Percentiles rank a stretch among this genome's conserved stretches.
phyloP scores from a whole-genome alignment of 2,113 vertebrate species.

The Ptyas mucosa region DNA sequence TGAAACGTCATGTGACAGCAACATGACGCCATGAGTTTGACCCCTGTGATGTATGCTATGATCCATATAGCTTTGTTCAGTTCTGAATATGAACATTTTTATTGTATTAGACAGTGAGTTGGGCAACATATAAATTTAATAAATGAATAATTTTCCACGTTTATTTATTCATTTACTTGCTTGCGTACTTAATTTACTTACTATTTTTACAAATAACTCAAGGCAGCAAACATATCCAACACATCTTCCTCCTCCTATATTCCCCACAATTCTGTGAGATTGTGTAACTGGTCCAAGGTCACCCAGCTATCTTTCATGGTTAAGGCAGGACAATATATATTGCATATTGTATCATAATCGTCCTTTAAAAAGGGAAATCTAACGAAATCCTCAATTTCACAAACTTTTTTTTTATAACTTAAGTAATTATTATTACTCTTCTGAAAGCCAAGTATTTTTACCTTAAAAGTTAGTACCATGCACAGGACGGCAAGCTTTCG shows the following conservation, averaged over 20 bases:
- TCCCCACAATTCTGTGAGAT: background rate
- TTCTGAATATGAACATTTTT: background rate
- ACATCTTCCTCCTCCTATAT: background rate
- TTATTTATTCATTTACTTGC: background rate
- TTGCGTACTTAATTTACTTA: background rate
- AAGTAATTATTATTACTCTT: background rate
- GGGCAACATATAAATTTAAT: background rate
- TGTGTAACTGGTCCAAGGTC: background rate
- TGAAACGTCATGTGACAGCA: too few species aligned
- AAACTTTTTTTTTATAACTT: background rate
- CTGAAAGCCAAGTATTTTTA: background rate
- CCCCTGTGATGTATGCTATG: background rate
- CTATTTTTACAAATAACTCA: background rate
- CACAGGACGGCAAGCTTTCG: background rate
- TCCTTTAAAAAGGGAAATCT: background rate
- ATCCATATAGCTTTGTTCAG: background rate
- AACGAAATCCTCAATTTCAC: background rate
- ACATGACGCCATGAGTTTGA: too few species aligned
- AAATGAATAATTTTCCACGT: background rate
- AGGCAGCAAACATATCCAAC: background rate
- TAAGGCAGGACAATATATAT: background rate
- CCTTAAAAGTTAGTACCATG: background rate
- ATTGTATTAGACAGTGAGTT: background rate
- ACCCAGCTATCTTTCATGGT: background rate
- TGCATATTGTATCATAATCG: background rate